Conservation (phyloP, 2,797 vertebrate species). For the Gila robusta region DNA sequence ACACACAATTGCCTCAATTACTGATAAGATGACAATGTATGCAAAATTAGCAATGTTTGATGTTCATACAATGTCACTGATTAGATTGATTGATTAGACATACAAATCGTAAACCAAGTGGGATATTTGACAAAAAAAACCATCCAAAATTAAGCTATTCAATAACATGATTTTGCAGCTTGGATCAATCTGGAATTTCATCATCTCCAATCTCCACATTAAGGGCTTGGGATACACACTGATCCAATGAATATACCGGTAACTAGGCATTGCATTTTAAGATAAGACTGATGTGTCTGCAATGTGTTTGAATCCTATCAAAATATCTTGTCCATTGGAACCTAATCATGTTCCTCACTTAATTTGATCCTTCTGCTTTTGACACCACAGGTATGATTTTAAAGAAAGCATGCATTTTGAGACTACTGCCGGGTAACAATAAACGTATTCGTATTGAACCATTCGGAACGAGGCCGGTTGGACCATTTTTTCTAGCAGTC, state of each 20-base stretch:
- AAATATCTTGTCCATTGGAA: not conserved
- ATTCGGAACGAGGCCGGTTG: too few relatives aligned
- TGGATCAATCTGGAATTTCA: not conserved
- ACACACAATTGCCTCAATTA: slow-evolving; percentile 1
- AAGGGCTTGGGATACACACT: not conserved
- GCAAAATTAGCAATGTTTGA: not conserved
- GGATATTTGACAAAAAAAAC: not conserved
- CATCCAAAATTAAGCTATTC: not conserved
- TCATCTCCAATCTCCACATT: not conserved
- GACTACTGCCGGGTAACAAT: not conserved
- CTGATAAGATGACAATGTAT: not conserved
- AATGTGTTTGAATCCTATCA: not conserved
- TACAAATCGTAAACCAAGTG: not conserved
- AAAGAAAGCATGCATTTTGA: not conserved
- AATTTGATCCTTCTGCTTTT: not conserved
- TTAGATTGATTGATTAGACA: not conserved
- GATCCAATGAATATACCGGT: not conserved
- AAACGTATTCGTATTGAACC: too few relatives aligned
- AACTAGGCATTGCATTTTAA: not conserved
- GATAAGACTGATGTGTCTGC: not conserved
- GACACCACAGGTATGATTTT: not conserved
- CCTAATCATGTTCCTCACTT: not conserved
- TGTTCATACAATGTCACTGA: not conserved
- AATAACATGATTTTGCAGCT: not conserved
- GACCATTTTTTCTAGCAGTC: too few relatives aligned